Conservation (phyloP, 2,113 vertebrate genomes). For the Sprattus sprattus region DNA sequence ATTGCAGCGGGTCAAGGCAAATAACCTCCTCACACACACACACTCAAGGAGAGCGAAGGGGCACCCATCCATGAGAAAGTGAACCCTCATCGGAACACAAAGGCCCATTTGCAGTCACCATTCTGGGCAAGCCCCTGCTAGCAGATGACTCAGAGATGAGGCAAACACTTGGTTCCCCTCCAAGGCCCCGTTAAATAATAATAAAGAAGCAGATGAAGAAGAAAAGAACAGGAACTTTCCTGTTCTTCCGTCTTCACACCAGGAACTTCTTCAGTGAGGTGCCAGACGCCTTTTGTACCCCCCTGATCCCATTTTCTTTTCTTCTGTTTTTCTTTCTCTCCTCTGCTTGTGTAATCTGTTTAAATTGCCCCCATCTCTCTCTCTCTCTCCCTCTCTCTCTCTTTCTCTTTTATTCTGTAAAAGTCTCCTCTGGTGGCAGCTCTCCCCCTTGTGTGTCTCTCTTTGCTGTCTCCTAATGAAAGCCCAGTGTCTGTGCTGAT, state of each 20-base stretch:
- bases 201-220: neutral
- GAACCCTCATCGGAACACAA: neutral
- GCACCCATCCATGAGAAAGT: neutral
- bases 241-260: constrained; percentile 6
- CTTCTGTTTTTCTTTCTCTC: neutral
- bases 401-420: neutral
- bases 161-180: constrained; percentile 23
- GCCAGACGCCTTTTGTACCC: constrained; percentile 20
- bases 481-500: neutral
- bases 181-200: neutral
- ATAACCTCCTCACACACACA: neutral
- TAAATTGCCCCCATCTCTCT: constrained; percentile 24
- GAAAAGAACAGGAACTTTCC: neutral
- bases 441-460: neutral
- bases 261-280: constrained; percentile 17
- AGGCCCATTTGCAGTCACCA: neutral
- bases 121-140: constrained; percentile 3
- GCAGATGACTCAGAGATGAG: neutral
- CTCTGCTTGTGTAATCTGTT: constrained; percentile 29
- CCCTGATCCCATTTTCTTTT: neutral
- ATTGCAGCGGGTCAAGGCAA: neutral
- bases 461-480: neutral
- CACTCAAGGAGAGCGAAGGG: neutral
- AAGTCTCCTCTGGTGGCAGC: constrained; percentile 4
- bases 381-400: neutral